phyloP scores from a whole-genome alignment of 2,888 invertebrate species.

The Heliconius erato region DNA sequence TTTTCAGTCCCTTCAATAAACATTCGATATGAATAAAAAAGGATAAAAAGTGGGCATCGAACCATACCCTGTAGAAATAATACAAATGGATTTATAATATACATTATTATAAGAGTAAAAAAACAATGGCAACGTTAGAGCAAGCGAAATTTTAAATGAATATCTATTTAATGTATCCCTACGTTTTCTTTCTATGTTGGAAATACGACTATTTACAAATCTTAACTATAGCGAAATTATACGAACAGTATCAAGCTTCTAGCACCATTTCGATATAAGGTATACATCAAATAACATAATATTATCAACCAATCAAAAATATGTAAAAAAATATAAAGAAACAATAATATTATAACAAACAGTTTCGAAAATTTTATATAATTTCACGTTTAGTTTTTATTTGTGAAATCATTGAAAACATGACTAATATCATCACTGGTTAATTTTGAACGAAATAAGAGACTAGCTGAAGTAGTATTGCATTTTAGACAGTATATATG shows the following conservation, averaged over 20 bases:
- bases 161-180: slow-evolving; percentile 44
- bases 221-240: slow-evolving; percentile 71
- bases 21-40: slow-evolving; percentile 73
- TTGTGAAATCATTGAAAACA: slow-evolving; percentile 60
- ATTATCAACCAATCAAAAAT: slow-evolving; percentile 81
- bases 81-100: slow-evolving; percentile 53
- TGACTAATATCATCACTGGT: slow-evolving; percentile 65
- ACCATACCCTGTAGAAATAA: slow-evolving; percentile 75
- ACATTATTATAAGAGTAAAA: slow-evolving; percentile 27
- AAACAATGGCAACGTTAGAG: slow-evolving; percentile 72
- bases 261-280: slow-evolving; percentile 84
- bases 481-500: slow-evolving; percentile 64
- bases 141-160: slow-evolving; percentile 64
- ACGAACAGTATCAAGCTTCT: slow-evolving; percentile 80
- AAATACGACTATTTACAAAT: slow-evolving; percentile 69
- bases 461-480: slow-evolving; percentile 81
- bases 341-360: slow-evolving; percentile 71
- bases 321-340: slow-evolving; percentile 62
- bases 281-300: slow-evolving; percentile 80
- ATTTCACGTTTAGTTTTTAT: slow-evolving; percentile 44
- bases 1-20: slow-evolving; percentile 75
- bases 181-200: slow-evolving; percentile 55
- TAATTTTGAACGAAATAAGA: slow-evolving; percentile 75
- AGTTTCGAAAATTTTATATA: slow-evolving; percentile 56
- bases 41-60: slow-evolving; percentile 65